phyloP scores from a whole-genome alignment of 1,140 invertebrate species.

The Conopomorpha cramerella region DNA sequence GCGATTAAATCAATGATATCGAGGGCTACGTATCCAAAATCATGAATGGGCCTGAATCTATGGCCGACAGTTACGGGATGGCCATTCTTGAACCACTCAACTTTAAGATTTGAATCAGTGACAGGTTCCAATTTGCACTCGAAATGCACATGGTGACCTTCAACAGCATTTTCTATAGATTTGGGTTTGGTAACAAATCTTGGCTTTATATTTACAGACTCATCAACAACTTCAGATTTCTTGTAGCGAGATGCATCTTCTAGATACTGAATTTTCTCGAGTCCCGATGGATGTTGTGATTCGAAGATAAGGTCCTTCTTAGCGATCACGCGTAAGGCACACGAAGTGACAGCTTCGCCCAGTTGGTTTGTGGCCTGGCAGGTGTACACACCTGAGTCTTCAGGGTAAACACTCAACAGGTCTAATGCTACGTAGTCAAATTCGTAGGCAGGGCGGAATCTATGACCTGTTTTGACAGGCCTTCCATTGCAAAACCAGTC shows the following conservation, averaged over 20 bases:
- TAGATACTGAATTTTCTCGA: slow-evolving; percentile 89
- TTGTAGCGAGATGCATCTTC: slow-evolving; percentile 88
- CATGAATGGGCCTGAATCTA: slow-evolving; percentile 91
- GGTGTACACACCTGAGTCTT: slow-evolving; percentile 95
- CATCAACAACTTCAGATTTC: slow-evolving; percentile 80
- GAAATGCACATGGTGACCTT: slow-evolving; percentile 94
- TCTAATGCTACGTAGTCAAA: slow-evolving; percentile 98
- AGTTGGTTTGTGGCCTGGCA: slow-evolving; percentile 90
- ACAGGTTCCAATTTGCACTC: slow-evolving; percentile 97
- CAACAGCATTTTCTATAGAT: slow-evolving; percentile 80
- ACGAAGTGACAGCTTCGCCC: slow-evolving; percentile 93
- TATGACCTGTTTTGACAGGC: slow-evolving; percentile 85
- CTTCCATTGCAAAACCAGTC: slow-evolving; percentile 97
- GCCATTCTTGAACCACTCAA: slow-evolving; percentile 94
- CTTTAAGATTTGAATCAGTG: slow-evolving; percentile 90
- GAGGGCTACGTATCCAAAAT: slow-evolving; percentile 93
- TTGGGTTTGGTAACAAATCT: slow-evolving; percentile 86
- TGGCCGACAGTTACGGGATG: slow-evolving; percentile 86
- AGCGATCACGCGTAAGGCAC: slow-evolving; percentile 83
- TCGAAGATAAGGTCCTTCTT: slow-evolving; percentile 86
- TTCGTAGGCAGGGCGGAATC: slow-evolving; percentile 95
- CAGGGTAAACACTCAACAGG: slow-evolving; percentile 92
- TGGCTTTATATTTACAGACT: slow-evolving; percentile 81
- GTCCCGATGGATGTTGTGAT: slow-evolving; percentile 82
- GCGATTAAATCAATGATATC: slow-evolving; percentile 90